Evolutionary conservation across 2,797 vertebrate species (phyloP), one percentile per base, ranked within the genome.

Genomic region (Dermochelys coriacea): DNA sequence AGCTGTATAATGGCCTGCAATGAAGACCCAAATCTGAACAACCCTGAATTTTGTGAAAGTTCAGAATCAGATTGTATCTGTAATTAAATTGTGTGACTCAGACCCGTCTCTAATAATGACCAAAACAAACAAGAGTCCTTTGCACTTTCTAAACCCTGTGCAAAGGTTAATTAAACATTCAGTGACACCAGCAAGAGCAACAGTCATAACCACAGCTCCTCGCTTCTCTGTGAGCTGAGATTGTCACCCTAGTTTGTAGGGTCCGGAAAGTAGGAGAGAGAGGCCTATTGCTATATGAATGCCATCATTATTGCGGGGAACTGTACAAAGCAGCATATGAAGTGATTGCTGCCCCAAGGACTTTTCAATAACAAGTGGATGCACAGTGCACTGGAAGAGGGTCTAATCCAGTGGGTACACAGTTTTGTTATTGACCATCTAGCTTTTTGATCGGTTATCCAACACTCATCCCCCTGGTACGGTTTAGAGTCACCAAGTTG

Each of bases 301-400:
- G 37, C 37, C 25, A 19, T 64, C 85, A 82, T 41, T 27, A 47
- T 47, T 61, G 23, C 3, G 5, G 6, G 7, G 61, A 0, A 1
- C 52, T 4, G 10, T 45, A 9, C 31, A 64, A 86, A 83, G 41
- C 6, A 51, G 77, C 82, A 45, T 68, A 57, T 71, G 18, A 3
- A 12, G 80, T 29, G 8, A 75, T 64, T 15, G n/a, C 27, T 49
- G 29, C n/a, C 11, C 7, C 0, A 1, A 78, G 37, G 15, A 80
- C 0, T 2, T 8, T 14, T 34, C 21, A 29, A 12, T 3, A 29
- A 23, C 27, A 90, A 6, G 23, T 50, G 29, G 82, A 29, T 82
- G 21, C 71, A 54, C 79, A 64, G 64, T 61, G 50, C 16, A 37
- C 2, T 2, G 0, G 1, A 1, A 0, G 31, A n/a, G 74, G 49